Conservation (phyloP, 2,888 invertebrate species). For the Nomada ruficornis region DNA sequence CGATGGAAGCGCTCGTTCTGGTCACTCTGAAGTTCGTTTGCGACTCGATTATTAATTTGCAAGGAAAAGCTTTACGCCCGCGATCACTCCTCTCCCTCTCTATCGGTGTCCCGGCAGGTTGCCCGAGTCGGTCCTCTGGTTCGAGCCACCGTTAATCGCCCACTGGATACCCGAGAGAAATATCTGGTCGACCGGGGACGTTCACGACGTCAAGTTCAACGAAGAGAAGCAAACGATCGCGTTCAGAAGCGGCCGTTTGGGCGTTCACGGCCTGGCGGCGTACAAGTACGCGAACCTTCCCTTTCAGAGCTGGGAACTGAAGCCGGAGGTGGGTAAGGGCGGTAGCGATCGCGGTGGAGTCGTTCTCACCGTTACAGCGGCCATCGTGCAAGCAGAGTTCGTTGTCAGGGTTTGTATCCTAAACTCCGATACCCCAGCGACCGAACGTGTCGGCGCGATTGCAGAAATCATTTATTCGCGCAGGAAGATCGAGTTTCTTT, state of each 20-base stretch:
- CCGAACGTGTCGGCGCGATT: neutral
- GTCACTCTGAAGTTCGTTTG: slow-evolving; percentile 89
- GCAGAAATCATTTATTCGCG: neutral
- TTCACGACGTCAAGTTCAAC: slow-evolving; percentile 92
- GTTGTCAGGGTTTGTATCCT: slow-evolving; percentile 82
- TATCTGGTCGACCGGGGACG: slow-evolving; percentile 89
- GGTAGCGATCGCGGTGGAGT: slow-evolving; percentile 76
- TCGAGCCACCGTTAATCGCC: slow-evolving; percentile 91
- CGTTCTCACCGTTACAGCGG: slow-evolving; percentile 86
- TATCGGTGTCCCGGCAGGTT: slow-evolving; percentile 77
- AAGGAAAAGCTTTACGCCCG: neutral
- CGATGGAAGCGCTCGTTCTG: slow-evolving; percentile 90
- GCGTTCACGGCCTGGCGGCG: slow-evolving; percentile 88
- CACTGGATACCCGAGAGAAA: slow-evolving; percentile 88
- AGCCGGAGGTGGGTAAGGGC: slow-evolving; percentile 87
- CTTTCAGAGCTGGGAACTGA: slow-evolving; percentile 94
- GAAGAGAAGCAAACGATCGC: slow-evolving; percentile 93
- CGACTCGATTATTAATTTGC: neutral
- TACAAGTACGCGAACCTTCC: slow-evolving; percentile 92
- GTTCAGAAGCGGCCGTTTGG: slow-evolving; percentile 90
- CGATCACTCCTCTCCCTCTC: too few relatives aligned
- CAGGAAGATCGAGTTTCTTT: slow-evolving; percentile 84
- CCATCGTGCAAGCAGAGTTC: slow-evolving; percentile 86
- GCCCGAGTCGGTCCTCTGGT: slow-evolving; percentile 90
- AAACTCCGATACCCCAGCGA: neutral